phyloP scores from a whole-genome alignment of 2,888 invertebrate genomes.

The Scaptomyza caliginosa region DNA sequence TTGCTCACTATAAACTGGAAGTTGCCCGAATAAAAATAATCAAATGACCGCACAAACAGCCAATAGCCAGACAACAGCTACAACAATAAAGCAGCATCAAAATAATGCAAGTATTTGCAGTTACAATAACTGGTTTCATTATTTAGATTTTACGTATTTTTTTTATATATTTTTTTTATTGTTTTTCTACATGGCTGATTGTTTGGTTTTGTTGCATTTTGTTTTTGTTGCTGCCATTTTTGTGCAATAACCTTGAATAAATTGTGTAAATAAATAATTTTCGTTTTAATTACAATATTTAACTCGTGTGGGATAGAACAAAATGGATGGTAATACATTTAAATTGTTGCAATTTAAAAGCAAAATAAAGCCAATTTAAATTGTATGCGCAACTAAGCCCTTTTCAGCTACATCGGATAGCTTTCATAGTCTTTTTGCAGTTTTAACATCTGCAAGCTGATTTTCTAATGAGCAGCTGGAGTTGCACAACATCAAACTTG shows the following conservation, averaged over 20 bases:
- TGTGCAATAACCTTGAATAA: constrained; percentile 60
- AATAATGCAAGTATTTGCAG: constrained; percentile 51
- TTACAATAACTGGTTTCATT: constrained; percentile 74
- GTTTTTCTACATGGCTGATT: constrained; percentile 38
- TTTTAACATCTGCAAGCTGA: neutral
- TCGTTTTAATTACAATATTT: constrained; percentile 62
- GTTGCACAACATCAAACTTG: constrained; percentile 31
- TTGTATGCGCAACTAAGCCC: too few relatives aligned
- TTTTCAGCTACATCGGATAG: too few relatives aligned
- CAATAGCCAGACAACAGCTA: constrained; percentile 31
- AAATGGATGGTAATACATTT: constrained; percentile 8
- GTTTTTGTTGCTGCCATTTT: constrained; percentile 54
- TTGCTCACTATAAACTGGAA: constrained; percentile 61
- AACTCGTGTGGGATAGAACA: constrained; percentile 5
- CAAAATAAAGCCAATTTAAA: too few relatives aligned
- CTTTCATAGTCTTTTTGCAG: neutral
- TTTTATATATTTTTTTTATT: constrained; percentile 22
- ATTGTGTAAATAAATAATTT: constrained; percentile 29
- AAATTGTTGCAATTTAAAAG: too few relatives aligned
- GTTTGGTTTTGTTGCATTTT: constrained; percentile 28
- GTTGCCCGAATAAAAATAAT: constrained; percentile 70
- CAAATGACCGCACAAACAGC: constrained; percentile 65
- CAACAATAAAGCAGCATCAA: constrained; percentile 31
- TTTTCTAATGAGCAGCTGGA: constrained; percentile 8
- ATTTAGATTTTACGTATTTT: constrained; percentile 37